A percentile compares a stretch with the other conserved stretches of the same genome.
Evolutionary conservation across 1,140 invertebrate genomes (phyloP).

Genomic region (Ceratitis capitata): DNA sequence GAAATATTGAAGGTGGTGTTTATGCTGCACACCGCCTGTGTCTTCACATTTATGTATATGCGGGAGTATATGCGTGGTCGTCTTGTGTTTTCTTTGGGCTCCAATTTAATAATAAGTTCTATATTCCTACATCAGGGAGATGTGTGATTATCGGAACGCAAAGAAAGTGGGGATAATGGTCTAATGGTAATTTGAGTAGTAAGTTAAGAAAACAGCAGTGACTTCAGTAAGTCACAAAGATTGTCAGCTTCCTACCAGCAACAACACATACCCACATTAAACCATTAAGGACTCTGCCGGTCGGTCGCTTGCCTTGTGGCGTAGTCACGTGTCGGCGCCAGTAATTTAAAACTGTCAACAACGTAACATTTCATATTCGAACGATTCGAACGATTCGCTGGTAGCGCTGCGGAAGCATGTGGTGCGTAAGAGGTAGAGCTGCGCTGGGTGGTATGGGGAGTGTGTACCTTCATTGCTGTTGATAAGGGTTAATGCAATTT

Average conservation of each 20-base stretch:
- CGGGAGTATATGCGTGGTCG: not conserved
- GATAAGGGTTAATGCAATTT: not conserved
- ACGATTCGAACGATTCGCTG: not conserved
- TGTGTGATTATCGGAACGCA: not conserved
- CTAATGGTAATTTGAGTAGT: not conserved
- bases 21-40: not conserved
- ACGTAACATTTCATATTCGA: not conserved
- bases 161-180: not conserved
- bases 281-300: not conserved
- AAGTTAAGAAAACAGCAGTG: not conserved
- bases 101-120: not conserved
- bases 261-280: not conserved
- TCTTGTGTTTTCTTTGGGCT: too few relatives aligned
- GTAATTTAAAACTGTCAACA: not conserved
- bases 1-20: not conserved
- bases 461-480: not conserved
- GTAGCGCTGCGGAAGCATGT: not conserved
- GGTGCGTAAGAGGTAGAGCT: not conserved
- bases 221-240: not conserved
- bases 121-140: not conserved
- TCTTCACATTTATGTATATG: not conserved
- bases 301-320: not conserved
- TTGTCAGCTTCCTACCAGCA: not conserved
- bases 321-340: not conserved
- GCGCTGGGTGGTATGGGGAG: not conserved